Base-by-base conservation (phyloP, 2,797 vertebrate species). In the Adrianichthys oophorus region DNA sequence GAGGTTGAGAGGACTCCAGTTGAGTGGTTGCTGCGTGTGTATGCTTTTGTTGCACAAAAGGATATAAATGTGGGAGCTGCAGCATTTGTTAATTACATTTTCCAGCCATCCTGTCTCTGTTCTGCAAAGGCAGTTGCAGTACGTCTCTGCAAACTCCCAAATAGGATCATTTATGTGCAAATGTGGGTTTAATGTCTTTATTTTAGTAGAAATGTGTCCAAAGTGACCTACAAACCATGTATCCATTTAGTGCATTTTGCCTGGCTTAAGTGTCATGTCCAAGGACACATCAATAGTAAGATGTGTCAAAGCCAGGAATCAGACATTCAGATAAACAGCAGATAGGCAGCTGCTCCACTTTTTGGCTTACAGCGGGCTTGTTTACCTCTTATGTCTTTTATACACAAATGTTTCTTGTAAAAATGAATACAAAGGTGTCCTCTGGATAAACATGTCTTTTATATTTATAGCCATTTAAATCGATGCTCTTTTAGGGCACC, bases 21-120 rank as follows among this genome's bases (percentile, higher is more conserved):
- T 4, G 18, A 59, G 16, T 19, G 8, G 44, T 32, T 56, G 15
- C 29, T 19, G 7, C 14, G 3, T 44, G 42, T 55, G 47, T 52
- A 16, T 41, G 18, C 45, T 18, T 37, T 24, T 42, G 56, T 23
- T 64, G 19, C 4, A 10, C 1, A 26, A 16, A 37, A 1, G 15
- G n/a, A 43, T 45, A 13, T 12, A 1, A 18, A 42, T 24, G 23
- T 40, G 18, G 18, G 48, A 53, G 41, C 26, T 26, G 19, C 2
- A 43, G 32, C 44, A 40, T 66, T 24, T 47, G 5, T 15, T n/a
- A 10, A 41, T 21, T 44, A 29, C 68, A 50, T 72, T 69, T 65
- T 43, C 19, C 4, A 7, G n/a, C 17, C 18, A 13, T 53, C 56
- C 52, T 15, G 4, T 71, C 76, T 70, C 37, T 57, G 24, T 71